Conservation (phyloP, 2,888 invertebrate species). For the Cyclophora punctaria region DNA sequence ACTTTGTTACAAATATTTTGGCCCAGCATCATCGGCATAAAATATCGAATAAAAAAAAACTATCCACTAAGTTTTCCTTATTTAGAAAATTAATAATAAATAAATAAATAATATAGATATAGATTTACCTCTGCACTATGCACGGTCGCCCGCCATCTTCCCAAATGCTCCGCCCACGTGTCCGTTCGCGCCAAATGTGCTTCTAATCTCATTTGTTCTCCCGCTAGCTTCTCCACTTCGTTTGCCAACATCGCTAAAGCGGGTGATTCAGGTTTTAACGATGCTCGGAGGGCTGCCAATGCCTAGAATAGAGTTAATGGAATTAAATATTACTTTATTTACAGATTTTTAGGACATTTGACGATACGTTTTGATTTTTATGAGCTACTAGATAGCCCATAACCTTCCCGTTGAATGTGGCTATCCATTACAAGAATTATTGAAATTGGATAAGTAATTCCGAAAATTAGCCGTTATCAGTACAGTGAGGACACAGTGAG, state of each 20-base stretch:
- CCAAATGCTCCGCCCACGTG: conserved; percentile 92
- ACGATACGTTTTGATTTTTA: no score
- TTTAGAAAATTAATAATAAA: no score
- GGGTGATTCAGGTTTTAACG: conserved; percentile 88
- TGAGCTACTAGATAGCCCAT: no score
- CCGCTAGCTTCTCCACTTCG: conserved; percentile 88
- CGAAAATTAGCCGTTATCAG: no score
- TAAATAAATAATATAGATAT: no score
- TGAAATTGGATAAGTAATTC: no score
- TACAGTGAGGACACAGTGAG: not conserved
- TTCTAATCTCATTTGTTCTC: conserved; percentile 86
- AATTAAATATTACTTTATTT: no score
- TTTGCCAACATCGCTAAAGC: conserved; percentile 85
- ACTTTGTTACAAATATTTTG: no score
- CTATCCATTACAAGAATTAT: no score
- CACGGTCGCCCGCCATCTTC: conserved; percentile 89
- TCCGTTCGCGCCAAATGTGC: conserved; percentile 90
- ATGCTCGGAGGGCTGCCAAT: conserved; percentile 85
- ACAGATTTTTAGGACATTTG: no score
- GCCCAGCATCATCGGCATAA: no score
- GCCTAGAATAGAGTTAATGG: conserved; percentile 58
- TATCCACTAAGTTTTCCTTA: not conserved
- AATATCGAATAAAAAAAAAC: not conserved
- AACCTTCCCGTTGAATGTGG: no score
- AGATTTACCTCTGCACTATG: conserved; percentile 83